Base-by-base conservation (phyloP, 1,140 invertebrate species). In the Orussus abietinus region DNA sequence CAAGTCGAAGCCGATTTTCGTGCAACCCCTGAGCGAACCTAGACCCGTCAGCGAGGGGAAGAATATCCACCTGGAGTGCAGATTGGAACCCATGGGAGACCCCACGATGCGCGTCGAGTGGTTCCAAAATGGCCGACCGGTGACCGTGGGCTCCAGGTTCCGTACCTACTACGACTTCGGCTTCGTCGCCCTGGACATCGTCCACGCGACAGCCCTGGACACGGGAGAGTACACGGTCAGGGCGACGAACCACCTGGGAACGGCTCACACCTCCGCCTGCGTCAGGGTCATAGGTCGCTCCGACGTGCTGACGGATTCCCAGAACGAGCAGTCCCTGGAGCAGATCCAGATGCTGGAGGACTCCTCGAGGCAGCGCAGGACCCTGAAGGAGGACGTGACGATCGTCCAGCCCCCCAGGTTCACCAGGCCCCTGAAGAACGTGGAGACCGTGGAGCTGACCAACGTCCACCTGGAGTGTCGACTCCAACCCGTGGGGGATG, bases 151-250 rank as follows among this genome's bases (percentile, higher is more conserved):
- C 32, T 94, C 91, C 4, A 80, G 92, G 57, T 94, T 95, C 71
- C 83, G 87, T 60, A 95, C 92, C n/a, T 94, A 95, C 56, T 91
- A 92, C 51, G 92, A 96, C 56, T 96, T 96, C 64, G 92, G 92
- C 9, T 93, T 90, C 57, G 89, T 95, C 15, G 89, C 90, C 33
- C 66, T 96, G 38, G 91, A 95, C 55, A 92, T 96, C 28, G 81
- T 93, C 38, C 86, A 92, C 59, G 81, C 87, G 1, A 89, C 88
- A 17, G 82, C 86, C 10, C 73, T 86, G 18, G 96, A 99, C 70
- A 87, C 91, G 19, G 96, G 96, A 25, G 90, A 93, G 75, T 96
- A 94, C 53, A 95, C 90, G 0, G 91, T 90, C 21, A 75, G 88
- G 45, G 96, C 90, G 13, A 92, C 90, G 0, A 99, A 99, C 67